Conservation (phyloP, 2,113 vertebrate species). For the Ascaphus truei region DNA sequence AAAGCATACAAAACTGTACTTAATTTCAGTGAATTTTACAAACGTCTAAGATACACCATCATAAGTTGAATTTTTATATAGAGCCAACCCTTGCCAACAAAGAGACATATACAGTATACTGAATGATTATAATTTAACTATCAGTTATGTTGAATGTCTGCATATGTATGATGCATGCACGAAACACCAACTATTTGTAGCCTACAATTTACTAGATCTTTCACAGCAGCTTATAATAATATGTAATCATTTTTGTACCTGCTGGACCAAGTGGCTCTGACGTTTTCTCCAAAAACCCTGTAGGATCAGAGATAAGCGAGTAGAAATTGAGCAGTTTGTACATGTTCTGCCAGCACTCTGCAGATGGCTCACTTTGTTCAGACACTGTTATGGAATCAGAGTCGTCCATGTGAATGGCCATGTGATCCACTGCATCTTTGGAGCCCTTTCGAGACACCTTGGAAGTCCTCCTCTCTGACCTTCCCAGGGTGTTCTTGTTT, state of each 20-base stretch:
- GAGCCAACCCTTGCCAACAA: too few species aligned
- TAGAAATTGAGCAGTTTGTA: constrained; percentile 98
- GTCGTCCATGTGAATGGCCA: constrained; percentile 94
- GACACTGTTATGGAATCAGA: constrained; percentile 97
- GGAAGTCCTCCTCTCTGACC: constrained; percentile 88
- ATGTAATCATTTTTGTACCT: constrained; percentile 71
- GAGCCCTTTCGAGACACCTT: constrained; percentile 94
- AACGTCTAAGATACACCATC: constrained; percentile 26
- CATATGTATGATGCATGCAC: too few species aligned
- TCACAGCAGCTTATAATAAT: too few species aligned
- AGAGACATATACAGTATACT: too few species aligned
- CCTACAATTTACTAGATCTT: too few species aligned
- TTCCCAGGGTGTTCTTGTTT: constrained; percentile 81
- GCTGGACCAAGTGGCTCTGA: constrained; percentile 78
- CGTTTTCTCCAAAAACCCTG: constrained; percentile 91
- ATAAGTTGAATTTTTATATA: too few species aligned
- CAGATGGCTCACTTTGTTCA: constrained; percentile 95
- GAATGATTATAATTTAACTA: too few species aligned
- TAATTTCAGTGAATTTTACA: too few species aligned
- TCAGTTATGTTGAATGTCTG: too few species aligned
- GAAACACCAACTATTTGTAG: too few species aligned
- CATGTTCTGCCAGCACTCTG: constrained; percentile 99
- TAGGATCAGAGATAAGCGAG: constrained; percentile 96
- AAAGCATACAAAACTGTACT: too few species aligned
- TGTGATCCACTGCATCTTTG: constrained; percentile 92